Conservation (phyloP, 2,113 vertebrate genomes). For the Panthera tigris region DNA sequence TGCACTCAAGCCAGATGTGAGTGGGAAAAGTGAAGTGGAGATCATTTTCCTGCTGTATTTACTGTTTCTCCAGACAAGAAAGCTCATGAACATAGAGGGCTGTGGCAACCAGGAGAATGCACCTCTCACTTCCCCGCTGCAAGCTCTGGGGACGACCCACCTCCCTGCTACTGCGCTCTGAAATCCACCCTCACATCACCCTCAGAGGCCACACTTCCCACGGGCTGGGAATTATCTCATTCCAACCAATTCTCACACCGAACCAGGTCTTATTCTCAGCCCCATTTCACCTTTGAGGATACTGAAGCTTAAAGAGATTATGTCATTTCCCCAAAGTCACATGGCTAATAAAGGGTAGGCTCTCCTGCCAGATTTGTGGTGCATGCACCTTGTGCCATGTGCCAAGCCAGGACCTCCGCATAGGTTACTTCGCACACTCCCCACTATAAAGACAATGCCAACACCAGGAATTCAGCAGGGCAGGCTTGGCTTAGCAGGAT, state of each 20-base stretch:
- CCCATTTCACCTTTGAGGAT: neutral
- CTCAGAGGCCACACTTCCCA: neutral
- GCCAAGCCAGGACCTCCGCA: neutral
- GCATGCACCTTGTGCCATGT: neutral
- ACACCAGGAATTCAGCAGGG: neutral
- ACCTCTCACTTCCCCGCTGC: neutral
- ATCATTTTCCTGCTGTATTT: neutral
- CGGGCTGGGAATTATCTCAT: neutral
- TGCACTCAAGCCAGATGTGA: neutral
- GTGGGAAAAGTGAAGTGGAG: neutral
- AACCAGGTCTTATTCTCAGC: neutral
- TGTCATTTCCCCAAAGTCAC: neutral
- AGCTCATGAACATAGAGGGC: neutral
- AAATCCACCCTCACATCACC: neutral
- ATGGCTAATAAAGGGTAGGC: neutral
- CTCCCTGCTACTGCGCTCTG: neutral
- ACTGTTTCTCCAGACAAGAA: neutral
- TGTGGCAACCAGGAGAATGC: neutral
- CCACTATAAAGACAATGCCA: neutral
- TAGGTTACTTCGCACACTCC: neutral
- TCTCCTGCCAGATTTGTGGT: neutral
- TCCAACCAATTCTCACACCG: neutral
- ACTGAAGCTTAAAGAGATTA: neutral
- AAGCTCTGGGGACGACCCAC: neutral
- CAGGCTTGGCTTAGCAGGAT: neutral